Base-by-base conservation (phyloP, 2,797 vertebrate species). In the Arctocebus calabarensis region DNA sequence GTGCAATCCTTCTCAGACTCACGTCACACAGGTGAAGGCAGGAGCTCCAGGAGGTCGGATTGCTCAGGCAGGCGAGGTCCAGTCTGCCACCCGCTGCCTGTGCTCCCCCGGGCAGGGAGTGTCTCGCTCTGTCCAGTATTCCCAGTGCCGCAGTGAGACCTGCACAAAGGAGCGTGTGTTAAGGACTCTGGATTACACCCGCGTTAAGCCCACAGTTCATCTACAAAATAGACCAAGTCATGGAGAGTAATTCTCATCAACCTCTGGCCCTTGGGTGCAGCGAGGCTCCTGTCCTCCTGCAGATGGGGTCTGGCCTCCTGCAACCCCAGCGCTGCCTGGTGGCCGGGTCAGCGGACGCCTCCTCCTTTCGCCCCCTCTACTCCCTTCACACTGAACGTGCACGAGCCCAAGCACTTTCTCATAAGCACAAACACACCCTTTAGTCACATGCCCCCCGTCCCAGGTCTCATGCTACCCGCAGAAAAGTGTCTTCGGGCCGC, bases 351-450 rank as follows among this genome's bases (percentile, higher is more conserved):
- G 16, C 4, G 10, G 5, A 20, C 45, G 25, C 62, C 43, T 17
- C 22, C 4, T 37, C n/a, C 2, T 61, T 3, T 52, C 27, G 32
- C 52, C 11, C 3, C 66, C n/a, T 14, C 12, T 68, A 45, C 17
- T 66, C 19, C 22, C 74, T 70, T 52, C 45, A 32, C 25, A 37
- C 66, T 17, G n/a, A 89, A n/a, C 23, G 13, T 14, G 37, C 59
- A 12, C 19, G 19, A 16, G 4, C 48, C 43, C 20, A 20, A 1
- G 22, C 10, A 0, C 1, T 4, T 4, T n/a, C 3, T 19, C 48
- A 17, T 37, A 20, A 19, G 2, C 23, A 25, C 2, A 0, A 0
- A 17, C 57, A 13, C 16, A 34, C 37, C 59, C 9, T 27, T 68
- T 16, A 25, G 14, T 34, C 34, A 29, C 34, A 27, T 8, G 10